Conservation (phyloP, 2,888 invertebrate species). For the Lasioglossum villosulum region DNA sequence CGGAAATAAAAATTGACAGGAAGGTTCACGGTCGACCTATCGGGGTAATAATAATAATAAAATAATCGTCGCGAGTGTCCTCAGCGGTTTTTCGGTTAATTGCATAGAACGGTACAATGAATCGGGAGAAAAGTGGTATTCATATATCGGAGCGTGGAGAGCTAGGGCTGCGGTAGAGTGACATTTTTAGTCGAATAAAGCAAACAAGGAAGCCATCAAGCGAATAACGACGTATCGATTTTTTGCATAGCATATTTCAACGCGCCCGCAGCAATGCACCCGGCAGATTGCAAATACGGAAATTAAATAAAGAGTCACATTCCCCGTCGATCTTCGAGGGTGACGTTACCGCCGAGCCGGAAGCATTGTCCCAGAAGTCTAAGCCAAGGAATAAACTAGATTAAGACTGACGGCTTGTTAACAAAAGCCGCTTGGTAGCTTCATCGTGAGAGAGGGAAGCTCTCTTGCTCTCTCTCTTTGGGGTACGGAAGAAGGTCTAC, state of each 20-base stretch:
- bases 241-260: neutral
- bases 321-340: conserved; percentile 24
- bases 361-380: conserved; percentile 28
- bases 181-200: neutral
- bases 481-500: conserved; percentile 30
- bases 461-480: neutral
- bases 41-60: neutral
- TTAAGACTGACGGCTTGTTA: conserved; percentile 68
- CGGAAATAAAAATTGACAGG: neutral
- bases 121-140: conserved; percentile 1
- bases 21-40: neutral
- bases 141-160: neutral
- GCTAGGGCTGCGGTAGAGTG: neutral
- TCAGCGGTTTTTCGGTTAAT: neutral
- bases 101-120: neutral
- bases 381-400: conserved; percentile 52
- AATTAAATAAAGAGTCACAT: conserved; percentile 37
- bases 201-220: neutral
- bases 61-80: neutral
- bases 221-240: conserved; percentile 19
- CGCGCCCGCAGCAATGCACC: neutral
- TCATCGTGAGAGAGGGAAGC: neutral
- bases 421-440: conserved; percentile 42
- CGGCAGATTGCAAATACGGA: conserved; percentile 15
- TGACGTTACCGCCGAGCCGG: conserved; percentile 27